phyloP scores from a whole-genome alignment of 2,888 invertebrate genomes.

The Limnephilus rhombicus region DNA sequence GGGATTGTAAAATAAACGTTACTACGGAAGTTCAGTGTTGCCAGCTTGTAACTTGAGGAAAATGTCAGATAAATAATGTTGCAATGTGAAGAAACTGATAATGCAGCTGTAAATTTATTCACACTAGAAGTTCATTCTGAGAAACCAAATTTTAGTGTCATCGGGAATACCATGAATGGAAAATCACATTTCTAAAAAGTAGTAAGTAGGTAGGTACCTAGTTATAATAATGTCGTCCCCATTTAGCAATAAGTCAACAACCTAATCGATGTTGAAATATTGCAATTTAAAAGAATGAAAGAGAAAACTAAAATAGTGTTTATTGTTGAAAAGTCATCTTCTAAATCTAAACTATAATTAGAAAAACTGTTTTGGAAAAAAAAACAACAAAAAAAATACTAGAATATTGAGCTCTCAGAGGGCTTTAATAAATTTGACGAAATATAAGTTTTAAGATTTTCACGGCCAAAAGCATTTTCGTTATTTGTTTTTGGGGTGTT shows the following conservation, averaged over 20 bases:
- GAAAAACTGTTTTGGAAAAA: neutral
- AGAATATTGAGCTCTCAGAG: neutral
- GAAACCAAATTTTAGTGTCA: neutral
- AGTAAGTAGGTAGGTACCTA: no score
- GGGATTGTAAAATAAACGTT: no score
- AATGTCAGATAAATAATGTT: neutral
- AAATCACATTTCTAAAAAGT: neutral
- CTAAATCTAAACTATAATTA: neutral
- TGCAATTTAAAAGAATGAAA: neutral
- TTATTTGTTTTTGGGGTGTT: no score
- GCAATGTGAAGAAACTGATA: neutral
- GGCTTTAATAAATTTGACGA: no score
- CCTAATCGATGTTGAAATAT: neutral
- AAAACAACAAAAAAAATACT: neutral
- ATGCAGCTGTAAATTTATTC: neutral
- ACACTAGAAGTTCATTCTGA: neutral
- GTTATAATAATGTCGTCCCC: neutral
- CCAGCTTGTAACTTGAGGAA: neutral
- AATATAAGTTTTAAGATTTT: no score
- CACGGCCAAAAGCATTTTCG: no score
- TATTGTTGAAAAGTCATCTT: neutral
- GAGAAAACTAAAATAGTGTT: neutral
- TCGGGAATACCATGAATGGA: neutral
- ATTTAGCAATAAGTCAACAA: neutral
- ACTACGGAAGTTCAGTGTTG: neutral